Evolutionary conservation across 2,797 vertebrate species (phyloP).

Genomic region (Lutjanus argentimaculatus): DNA sequence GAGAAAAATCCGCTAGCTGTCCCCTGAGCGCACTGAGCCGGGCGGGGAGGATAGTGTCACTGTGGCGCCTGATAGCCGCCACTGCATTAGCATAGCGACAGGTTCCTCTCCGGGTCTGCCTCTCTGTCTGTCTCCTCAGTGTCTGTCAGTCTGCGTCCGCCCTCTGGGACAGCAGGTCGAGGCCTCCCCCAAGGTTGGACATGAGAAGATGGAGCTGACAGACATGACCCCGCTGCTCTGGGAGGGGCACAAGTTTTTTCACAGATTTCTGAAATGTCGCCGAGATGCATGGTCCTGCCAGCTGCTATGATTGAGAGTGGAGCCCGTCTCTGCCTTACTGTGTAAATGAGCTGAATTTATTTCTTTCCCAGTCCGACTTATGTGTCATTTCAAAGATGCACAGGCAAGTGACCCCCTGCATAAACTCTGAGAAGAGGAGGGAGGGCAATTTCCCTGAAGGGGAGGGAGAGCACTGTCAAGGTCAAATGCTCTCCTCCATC

Average conservation of each 20-base stretch:
- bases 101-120: conserved; percentile 49
- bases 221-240: conserved; percentile 43
- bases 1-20: conserved; percentile 64
- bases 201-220: conserved; percentile 57
- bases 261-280: conserved; percentile 48
- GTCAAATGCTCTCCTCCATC: conserved; percentile 53
- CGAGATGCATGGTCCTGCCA: conserved; percentile 46
- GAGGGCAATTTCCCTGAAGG: conserved; percentile 33
- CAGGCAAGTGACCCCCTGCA: conserved; percentile 48
- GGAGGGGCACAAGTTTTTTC: conserved; percentile 7
- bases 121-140: conserved; percentile 46
- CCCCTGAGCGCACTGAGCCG: conserved; percentile 53
- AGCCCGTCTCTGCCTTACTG: conserved; percentile 22
- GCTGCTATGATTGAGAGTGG: conserved; percentile 41
- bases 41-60: conserved; percentile 43
- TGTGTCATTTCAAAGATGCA: conserved; percentile 59
- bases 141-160: conserved; percentile 52
- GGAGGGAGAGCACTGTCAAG: conserved; percentile 44
- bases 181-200: conserved; percentile 51
- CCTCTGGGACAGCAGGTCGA: conserved; percentile 47
- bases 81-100: conserved; percentile 66
- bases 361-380: conserved; percentile 21
- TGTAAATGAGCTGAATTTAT: conserved; percentile 65
- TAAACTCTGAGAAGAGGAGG: conserved; percentile 48
- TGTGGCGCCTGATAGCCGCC: conserved; percentile 41